A percentile compares a stretch with the other conserved stretches of the same genome.
Conservation (phyloP, 2,888 invertebrate genomes). For the Clitarchus hookeri region DNA sequence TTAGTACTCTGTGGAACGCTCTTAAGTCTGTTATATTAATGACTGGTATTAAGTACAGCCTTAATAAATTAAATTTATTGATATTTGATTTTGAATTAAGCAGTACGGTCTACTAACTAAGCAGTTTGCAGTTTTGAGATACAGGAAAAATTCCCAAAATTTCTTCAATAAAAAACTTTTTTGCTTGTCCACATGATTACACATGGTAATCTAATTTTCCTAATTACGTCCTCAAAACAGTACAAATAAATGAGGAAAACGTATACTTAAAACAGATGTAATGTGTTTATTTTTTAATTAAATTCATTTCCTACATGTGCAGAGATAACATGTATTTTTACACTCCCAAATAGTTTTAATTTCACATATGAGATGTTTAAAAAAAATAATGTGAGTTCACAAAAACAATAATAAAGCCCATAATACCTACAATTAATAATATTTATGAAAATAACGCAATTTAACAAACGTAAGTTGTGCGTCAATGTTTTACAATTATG, state of each 20-base stretch:
- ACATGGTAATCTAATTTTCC: not conserved
- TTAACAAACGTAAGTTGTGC: not conserved
- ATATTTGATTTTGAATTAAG: no score
- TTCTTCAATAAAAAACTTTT: not conserved
- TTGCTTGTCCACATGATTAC: not conserved
- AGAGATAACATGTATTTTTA: not conserved
- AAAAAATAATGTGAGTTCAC: not conserved
- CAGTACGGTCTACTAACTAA: no score
- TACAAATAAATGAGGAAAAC: not conserved
- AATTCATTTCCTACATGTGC: not conserved
- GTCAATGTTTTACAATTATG: not conserved
- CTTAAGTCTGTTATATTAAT: no score
- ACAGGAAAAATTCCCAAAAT: not conserved
- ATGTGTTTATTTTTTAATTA: not conserved
- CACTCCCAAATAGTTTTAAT: not conserved
- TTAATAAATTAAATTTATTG: no score
- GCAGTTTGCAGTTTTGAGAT: no score
- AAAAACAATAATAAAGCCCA: not conserved
- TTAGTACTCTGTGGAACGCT: no score
- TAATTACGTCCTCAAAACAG: not conserved
- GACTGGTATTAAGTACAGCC: no score
- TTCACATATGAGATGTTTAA: not conserved
- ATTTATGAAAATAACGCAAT: not conserved
- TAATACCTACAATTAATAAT: not conserved
- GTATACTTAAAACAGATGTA: not conserved